Evolutionary conservation across 2,113 vertebrate genomes (phyloP), one percentile per base, ranked within the genome.

Genomic region (Periophthalmodon schlosseri): DNA sequence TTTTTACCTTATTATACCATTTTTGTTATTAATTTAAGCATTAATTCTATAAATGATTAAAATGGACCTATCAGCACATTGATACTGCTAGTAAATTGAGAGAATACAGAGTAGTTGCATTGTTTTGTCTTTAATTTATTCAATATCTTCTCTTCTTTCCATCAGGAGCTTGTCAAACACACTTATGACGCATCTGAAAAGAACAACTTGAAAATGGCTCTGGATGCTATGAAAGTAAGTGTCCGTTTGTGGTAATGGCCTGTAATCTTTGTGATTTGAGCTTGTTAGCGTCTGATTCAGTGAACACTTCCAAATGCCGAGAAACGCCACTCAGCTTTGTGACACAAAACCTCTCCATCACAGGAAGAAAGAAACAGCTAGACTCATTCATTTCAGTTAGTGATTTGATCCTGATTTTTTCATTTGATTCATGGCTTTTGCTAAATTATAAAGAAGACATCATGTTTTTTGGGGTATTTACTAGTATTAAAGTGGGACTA

Each of bases 141-240:
- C 2, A 50, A 39, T 72, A 23, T 72, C 36, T 60, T 75, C 34
- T 80, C 54, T 79, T 68, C 34, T 44, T 60, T 80, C 73, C 34
- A 44, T 68, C 80, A 98, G 97, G 97, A 98, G 78, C 91, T 98
- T 44, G 95, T 98, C 67, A 98, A 97, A 75, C 96, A 98, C 81
- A 98, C 97, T 76, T 91, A 91, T 1, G 95, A 98, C 63, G 74
- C 90, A 11, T 75, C 80, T 0, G 94, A 96, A 84, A 98, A 97
- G 83, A 89, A 87, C 46, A 96, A 97, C 88, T 87, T 98, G 66
- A 96, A 94, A 74, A 87, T 95, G 50, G 96, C 96, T 18, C 95
- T 98, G 4, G 96, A 97, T 80, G 96, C 96, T 20, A 98, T 98
- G 97, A 98, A 97, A 92, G 97, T 96, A 84, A 92, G 92, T 77